Percentiles rank a stretch among this genome's conserved stretches.
Conservation (phyloP, 1,140 invertebrate species). For the Nasonia giraulti region DNA sequence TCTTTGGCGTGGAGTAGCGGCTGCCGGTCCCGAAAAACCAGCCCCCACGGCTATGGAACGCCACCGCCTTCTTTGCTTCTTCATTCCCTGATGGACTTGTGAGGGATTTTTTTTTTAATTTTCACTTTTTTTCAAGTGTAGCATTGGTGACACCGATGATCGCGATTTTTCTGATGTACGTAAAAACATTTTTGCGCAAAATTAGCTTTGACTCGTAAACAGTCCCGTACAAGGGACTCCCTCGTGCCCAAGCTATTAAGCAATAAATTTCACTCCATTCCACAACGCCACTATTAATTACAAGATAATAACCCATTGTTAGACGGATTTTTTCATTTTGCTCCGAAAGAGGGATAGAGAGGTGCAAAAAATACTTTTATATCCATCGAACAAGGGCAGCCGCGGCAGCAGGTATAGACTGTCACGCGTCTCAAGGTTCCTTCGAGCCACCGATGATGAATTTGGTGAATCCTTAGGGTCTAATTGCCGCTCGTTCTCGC, state of each 20-base stretch:
- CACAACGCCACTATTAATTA: background rate
- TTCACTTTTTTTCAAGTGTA: background rate
- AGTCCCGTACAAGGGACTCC: background rate
- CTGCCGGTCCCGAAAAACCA: conserved; percentile 63
- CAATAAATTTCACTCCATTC: conserved; percentile 19
- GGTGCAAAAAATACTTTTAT: conserved; percentile 5
- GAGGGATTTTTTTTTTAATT: conserved; percentile 47
- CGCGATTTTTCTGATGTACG: too few species aligned
- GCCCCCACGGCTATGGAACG: conserved; percentile 32
- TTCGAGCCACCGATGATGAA: conserved; percentile 46
- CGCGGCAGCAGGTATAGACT: conserved; percentile 19
- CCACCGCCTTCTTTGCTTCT: conserved; percentile 61
- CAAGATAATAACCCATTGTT: conserved; percentile 2
- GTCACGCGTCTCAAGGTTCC: conserved; percentile 37
- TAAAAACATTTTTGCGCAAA: background rate
- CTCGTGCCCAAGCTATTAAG: background rate
- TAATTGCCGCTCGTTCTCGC: conserved; percentile 51
- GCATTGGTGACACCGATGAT: too few species aligned
- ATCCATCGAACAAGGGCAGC: background rate
- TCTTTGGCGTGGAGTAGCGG: conserved; percentile 44
- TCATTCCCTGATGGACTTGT: conserved; percentile 44
- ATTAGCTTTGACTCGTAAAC: background rate
- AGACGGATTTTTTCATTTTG: background rate
- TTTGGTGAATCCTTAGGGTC: conserved; percentile 49
- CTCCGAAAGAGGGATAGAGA: background rate